Evolutionary conservation across 2,888 invertebrate genomes (phyloP), one percentile per base, ranked within the genome.

Genomic region (Dicyrtoma fusca): DNA sequence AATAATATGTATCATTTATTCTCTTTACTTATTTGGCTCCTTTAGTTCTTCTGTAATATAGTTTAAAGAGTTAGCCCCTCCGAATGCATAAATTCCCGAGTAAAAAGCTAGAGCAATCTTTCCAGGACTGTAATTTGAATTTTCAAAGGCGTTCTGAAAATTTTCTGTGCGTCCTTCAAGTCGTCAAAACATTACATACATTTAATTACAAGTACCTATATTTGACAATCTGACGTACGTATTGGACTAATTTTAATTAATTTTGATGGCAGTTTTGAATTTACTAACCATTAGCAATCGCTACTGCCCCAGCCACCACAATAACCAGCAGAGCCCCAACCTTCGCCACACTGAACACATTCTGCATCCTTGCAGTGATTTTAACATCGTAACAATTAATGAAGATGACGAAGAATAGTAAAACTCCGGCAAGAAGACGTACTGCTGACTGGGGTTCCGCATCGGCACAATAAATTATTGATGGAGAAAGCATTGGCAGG

Each of bases 41-140:
- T 77, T 75, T 17, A 80, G 21, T 65, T 80, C 80, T 64, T 80
- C 80, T 73, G 77, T 80, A 77, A 80, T 78, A 13, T 74, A 73
- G 0, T 75, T 72, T 72, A 80, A 69, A 1, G 74, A 73, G 53
- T 72, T 70, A 55, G 76, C 75, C 0, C 80, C 80, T 11, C 77
- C 78, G 64, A 63, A 80, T 0, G 80, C 80, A 68, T 75, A 80
- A 47, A 76, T 70, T 4, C 80, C 78, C 21, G 77, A 77, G 69
- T 76, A 80, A 59, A 78, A 76, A 0, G 77, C 74, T 10, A 77
- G 72, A 0, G 77, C 74, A 1, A 80, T 70, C 34, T 69, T 73
- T 34, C 77, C 78, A 0, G 77, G 71, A 4, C 75, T 74, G 11
- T 73, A 45, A 17, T 69, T 76, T 1, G 80, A 75, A 34, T 70